Conservation (phyloP, 1,140 invertebrate genomes). For the Oryctes rhinoceros region DNA sequence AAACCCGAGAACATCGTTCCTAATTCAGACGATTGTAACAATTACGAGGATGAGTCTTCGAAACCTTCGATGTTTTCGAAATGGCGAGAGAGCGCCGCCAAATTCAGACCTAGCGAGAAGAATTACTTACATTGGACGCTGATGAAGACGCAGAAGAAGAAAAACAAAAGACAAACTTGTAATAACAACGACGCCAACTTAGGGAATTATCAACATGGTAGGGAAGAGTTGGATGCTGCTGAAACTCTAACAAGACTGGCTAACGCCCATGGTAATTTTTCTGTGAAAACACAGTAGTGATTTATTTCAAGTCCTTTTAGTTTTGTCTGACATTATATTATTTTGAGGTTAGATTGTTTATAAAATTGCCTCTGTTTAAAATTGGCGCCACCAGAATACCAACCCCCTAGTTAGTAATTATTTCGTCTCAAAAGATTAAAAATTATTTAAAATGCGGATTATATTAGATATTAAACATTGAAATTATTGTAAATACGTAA, state of each 20-base stretch:
- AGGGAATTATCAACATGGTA: slow-evolving; percentile 61
- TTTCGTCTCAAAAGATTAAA: no score
- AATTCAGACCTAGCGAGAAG: slow-evolving; percentile 71
- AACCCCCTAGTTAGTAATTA: no score
- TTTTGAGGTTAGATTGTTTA: no score
- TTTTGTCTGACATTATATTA: no score
- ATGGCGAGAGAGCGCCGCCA: slow-evolving; percentile 74
- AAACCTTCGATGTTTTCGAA: slow-evolving; percentile 69
- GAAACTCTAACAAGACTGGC: slow-evolving; percentile 71
- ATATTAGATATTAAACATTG: no score
- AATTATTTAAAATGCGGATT: no score
- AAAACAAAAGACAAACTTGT: slow-evolving; percentile 47
- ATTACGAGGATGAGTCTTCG: slow-evolving; percentile 55
- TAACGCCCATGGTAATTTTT: slow-evolving; percentile 48
- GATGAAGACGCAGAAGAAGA: slow-evolving; percentile 49
- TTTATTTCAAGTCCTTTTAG: no score
- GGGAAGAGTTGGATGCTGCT: slow-evolving; percentile 75
- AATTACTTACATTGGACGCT: slow-evolving; percentile 71
- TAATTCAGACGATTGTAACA: slow-evolving; percentile 36
- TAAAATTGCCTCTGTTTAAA: no score
- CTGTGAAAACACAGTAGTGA: slow-evolving; percentile 11
- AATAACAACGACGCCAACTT: slow-evolving; percentile 14
- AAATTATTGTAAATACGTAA: no score
- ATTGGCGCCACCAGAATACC: no score
- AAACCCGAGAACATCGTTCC: slow-evolving; percentile 52